Evolutionary conservation across 2,797 vertebrate genomes (phyloP).

Genomic region (Smutsia temminckii): DNA sequence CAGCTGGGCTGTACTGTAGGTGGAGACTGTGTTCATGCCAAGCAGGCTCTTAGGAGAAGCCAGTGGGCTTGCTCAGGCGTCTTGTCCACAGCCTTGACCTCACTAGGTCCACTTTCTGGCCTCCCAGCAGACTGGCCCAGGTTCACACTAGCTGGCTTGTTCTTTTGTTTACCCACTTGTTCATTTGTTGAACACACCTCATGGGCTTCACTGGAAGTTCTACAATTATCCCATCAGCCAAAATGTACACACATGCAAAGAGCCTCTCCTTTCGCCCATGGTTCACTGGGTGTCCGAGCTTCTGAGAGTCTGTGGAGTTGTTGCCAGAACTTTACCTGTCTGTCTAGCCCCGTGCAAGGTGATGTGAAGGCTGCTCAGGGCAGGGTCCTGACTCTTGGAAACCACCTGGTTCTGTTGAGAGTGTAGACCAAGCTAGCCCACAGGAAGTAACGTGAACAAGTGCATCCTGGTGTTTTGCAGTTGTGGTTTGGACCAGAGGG

Average conservation of each 20-base stretch:
- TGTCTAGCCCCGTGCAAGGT: not conserved
- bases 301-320: not conserved
- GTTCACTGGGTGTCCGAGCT: not conserved
- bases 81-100: not conserved
- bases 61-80: not conserved
- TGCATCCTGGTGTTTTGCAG: not conserved
- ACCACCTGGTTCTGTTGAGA: not conserved
- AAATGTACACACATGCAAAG: not conserved
- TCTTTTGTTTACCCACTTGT: not conserved
- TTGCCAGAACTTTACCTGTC: not conserved
- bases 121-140: not conserved
- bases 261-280: rapidly evolving
- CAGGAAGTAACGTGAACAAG: rapidly evolving
- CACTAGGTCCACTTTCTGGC: not conserved
- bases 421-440: not conserved
- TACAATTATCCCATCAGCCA: not conserved
- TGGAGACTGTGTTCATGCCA: not conserved
- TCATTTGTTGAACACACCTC: not conserved
- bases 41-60: not conserved
- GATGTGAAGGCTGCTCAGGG: rapidly evolving
- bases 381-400: not conserved
- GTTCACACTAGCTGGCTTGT: not conserved
- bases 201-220: not conserved
- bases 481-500: not conserved
- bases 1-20: not conserved